A percentile compares a stretch with the other conserved stretches of the same genome.
phyloP scores from a whole-genome alignment of 2,888 invertebrate genomes.

The Andrena bucephala region DNA sequence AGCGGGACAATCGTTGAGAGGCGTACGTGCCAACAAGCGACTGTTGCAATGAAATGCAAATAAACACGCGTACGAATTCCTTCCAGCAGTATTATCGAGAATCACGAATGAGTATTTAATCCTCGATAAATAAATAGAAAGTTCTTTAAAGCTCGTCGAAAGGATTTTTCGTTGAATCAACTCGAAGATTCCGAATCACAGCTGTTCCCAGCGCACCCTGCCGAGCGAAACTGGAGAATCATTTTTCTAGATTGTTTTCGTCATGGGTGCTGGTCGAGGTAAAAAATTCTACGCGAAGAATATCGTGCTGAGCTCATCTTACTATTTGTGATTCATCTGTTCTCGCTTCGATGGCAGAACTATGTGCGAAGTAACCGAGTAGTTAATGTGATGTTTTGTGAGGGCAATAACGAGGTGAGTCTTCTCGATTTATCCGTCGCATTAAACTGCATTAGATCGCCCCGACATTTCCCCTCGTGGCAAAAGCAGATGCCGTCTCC shows the following conservation, averaged over 20 bases:
- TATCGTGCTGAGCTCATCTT: slow-evolving; percentile 73
- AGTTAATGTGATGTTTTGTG: slow-evolving; percentile 84
- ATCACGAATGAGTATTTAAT: too few species aligned
- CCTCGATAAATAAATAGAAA: too few species aligned
- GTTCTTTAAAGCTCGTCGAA: neutral
- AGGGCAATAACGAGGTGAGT: slow-evolving; percentile 83
- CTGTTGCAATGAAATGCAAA: neutral
- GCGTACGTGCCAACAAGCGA: neutral
- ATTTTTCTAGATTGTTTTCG: slow-evolving; percentile 69
- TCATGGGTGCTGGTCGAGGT: slow-evolving; percentile 49
- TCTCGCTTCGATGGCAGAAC: slow-evolving; percentile 75
- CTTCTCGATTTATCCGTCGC: slow-evolving; percentile 15
- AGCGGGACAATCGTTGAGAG: slow-evolving; percentile 1
- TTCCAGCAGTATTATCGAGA: too few species aligned
- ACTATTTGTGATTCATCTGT: slow-evolving; percentile 72
- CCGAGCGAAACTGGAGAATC: slow-evolving; percentile 4
- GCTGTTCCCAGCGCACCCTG: slow-evolving; percentile 41
- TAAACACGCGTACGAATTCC: too few species aligned
- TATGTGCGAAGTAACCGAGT: slow-evolving; percentile 79
- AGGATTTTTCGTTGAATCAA: neutral
- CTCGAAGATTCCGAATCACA: neutral
- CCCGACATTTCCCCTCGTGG: slow-evolving; percentile 36
- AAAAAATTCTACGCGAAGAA: slow-evolving; percentile 57
- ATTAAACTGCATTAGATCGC: slow-evolving; percentile 27
- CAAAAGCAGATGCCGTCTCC: slow-evolving; percentile 34